A percentile compares a stretch with the other conserved stretches of the same genome.
These are phyloP conservation scores for Calidris pugnax DNA, from an alignment of 2,113 vertebrate genomes.

Conservation along the genomic window DNA sequence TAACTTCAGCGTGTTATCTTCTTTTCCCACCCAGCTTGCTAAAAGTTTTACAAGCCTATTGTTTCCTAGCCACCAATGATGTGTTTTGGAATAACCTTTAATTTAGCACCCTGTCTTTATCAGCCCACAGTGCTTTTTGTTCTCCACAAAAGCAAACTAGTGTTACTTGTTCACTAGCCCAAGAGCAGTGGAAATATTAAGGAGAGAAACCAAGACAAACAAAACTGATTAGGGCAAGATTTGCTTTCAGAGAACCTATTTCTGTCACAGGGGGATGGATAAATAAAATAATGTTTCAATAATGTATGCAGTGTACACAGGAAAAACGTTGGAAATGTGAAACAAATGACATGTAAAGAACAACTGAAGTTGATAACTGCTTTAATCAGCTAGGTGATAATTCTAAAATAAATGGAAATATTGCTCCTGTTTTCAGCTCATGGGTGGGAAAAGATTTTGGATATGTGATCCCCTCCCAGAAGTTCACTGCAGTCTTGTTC, in stretches of 20 bases:
- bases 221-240: conserved; percentile 71
- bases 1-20: not conserved
- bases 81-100: conserved; percentile 46
- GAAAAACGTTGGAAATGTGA: conserved; percentile 56
- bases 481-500: not conserved
- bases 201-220: conserved; percentile 65
- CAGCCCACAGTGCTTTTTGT: conserved; percentile 40
- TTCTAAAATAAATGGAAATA: conserved; percentile 71
- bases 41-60: conserved; percentile 18
- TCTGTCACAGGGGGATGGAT: conserved; percentile 69
- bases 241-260: conserved; percentile 72
- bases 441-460: not conserved
- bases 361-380: conserved; percentile 51
- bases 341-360: conserved; percentile 30
- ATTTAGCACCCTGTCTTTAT: conserved; percentile 45
- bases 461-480: not conserved
- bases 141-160: conserved; percentile 23
- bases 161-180: conserved; percentile 37
- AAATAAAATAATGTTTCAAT: conserved; percentile 77
- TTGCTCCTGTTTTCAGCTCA: conserved; percentile 20
- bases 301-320: conserved; percentile 63
- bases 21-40: not conserved
- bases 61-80: not conserved
- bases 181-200: conserved; percentile 27
- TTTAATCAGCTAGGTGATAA: conserved; percentile 70